Conservation (phyloP, 2,797 vertebrate genomes). For the Diplodus sargus region DNA sequence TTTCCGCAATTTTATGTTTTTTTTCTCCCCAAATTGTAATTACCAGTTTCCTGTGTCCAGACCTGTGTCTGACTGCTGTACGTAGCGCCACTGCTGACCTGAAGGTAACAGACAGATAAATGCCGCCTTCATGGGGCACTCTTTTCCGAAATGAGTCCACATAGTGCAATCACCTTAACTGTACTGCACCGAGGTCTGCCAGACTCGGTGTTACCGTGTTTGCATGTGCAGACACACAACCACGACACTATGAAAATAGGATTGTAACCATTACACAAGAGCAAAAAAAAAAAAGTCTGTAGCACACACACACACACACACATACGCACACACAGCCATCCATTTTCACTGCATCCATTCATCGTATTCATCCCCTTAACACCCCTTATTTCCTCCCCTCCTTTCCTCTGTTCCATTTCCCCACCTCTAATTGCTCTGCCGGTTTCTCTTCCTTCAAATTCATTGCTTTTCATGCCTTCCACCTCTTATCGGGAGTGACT, state of each 20-base stretch:
- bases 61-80: background rate
- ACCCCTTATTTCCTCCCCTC: slow-evolving; percentile 48
- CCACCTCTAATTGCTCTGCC: slow-evolving; percentile 73
- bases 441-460: slow-evolving; percentile 65
- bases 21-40: slow-evolving; percentile 11
- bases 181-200: background rate
- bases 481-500: slow-evolving; percentile 67
- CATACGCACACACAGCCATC: slow-evolving; percentile 15
- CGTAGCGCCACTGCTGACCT: background rate
- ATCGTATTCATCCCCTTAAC: slow-evolving; percentile 51
- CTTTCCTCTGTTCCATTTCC: slow-evolving; percentile 57
- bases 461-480: slow-evolving; percentile 66
- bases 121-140: background rate
- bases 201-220: background rate
- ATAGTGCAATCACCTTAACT: background rate
- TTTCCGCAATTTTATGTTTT: background rate
- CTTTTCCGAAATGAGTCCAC: background rate
- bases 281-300: background rate
- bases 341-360: slow-evolving; percentile 48
- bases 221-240: background rate
- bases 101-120: background rate
- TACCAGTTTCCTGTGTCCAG: background rate
- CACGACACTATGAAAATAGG: background rate
- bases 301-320: background rate
- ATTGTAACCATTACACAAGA: slow-evolving; percentile 13